phyloP scores from a whole-genome alignment of 2,888 invertebrate species.

The Melipona beecheii region DNA sequence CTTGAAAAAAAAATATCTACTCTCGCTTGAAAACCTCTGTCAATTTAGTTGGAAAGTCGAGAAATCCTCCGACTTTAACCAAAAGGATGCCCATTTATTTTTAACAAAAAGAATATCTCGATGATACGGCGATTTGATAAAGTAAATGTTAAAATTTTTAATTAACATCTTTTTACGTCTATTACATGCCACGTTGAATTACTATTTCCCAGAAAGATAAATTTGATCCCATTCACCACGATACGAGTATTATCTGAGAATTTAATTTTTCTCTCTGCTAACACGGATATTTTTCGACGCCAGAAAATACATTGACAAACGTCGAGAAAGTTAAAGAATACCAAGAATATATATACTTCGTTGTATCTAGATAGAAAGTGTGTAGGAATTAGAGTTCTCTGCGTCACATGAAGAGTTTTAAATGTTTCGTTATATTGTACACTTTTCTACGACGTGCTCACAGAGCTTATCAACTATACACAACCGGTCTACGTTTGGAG shows the following conservation, averaged over 20 bases:
- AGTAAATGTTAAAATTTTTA: neutral
- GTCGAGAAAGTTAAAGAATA: neutral
- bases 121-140: neutral
- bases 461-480: slow-evolving; percentile 95
- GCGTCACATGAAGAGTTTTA: neutral
- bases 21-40: neutral
- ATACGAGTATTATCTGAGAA: neutral
- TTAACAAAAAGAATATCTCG: neutral
- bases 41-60: neutral
- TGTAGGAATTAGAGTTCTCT: neutral
- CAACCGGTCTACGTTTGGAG: slow-evolving; percentile 98
- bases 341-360: neutral
- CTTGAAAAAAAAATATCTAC: neutral
- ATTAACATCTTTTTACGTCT: neutral
- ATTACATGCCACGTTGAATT: neutral
- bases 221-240: slow-evolving; percentile 67
- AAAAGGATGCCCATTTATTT: neutral
- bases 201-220: neutral
- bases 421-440: neutral
- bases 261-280: neutral
- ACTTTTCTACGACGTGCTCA: slow-evolving; percentile 9
- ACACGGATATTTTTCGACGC: no score
- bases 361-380: neutral
- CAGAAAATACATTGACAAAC: neutral
- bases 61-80: neutral